Evolutionary conservation across 2,888 invertebrate species (phyloP).

Genomic region (Metellina segmentata): DNA sequence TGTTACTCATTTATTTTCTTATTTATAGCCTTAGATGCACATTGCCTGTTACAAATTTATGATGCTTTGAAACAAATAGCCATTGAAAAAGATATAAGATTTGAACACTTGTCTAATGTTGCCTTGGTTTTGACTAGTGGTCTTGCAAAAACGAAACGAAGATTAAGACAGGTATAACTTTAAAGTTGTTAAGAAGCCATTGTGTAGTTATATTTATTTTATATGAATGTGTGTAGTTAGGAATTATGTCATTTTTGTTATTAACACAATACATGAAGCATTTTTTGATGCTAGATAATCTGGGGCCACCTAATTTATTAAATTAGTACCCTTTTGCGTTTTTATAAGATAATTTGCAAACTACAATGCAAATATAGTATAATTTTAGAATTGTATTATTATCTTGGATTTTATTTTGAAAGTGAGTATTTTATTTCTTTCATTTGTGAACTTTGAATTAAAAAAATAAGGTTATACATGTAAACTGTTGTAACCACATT

Average conservation of each 20-base stretch:
- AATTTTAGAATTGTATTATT: too few species aligned
- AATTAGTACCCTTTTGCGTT: background rate
- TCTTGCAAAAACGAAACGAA: conserved; percentile 48
- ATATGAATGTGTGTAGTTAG: background rate
- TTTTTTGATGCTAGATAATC: too few species aligned
- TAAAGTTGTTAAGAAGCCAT: background rate
- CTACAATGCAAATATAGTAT: too few species aligned
- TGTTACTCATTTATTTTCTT: background rate
- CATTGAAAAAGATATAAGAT: conserved; percentile 43
- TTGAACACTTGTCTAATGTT: conserved; percentile 51
- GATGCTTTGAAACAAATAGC: conserved; percentile 45
- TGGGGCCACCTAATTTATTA: background rate
- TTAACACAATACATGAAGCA: background rate
- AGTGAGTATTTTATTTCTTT: too few species aligned
- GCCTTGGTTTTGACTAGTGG: conserved; percentile 50
- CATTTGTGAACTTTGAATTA: too few species aligned
- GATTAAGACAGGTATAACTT: conserved; percentile 41
- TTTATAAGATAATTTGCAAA: background rate
- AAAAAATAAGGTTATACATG: too few species aligned
- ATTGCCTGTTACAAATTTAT: conserved; percentile 64
- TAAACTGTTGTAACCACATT: too few species aligned
- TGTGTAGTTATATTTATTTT: too few species aligned
- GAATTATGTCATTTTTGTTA: background rate
- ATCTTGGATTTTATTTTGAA: too few species aligned
- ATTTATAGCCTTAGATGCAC: conserved; percentile 59